A percentile compares a stretch with the other conserved stretches of the same genome.
Evolutionary conservation across 2,797 vertebrate genomes (phyloP).

Genomic region (Sorex maritimensis): DNA sequence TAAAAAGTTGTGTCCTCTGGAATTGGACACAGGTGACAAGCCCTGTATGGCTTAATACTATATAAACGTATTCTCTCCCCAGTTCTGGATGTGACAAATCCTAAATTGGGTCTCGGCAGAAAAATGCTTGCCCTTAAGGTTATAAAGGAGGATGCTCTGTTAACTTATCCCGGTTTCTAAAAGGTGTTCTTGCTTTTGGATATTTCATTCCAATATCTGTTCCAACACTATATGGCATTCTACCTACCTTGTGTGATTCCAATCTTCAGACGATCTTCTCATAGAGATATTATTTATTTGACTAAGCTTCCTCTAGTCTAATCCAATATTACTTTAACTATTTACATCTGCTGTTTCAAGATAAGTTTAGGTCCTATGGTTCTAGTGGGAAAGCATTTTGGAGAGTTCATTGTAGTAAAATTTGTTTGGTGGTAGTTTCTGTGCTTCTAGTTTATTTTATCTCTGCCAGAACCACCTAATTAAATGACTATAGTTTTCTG

Average conservation of each 20-base stretch:
- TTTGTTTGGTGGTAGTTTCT: slow-evolving; percentile 17
- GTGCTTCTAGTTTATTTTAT: background rate
- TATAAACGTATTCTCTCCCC: slow-evolving; percentile 8
- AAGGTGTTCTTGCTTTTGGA: background rate
- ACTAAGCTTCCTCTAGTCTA: background rate
- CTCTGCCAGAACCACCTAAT: background rate
- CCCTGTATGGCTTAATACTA: slow-evolving; percentile 3
- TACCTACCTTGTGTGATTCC: background rate
- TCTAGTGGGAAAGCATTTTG: background rate
- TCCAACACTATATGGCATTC: background rate
- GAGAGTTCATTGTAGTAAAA: background rate
- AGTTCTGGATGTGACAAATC: background rate
- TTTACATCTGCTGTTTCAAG: slow-evolving; percentile 17
- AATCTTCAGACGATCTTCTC: background rate
- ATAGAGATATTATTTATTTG: background rate
- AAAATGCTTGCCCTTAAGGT: background rate
- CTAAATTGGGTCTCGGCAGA: background rate
- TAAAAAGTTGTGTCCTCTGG: background rate
- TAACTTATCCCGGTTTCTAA: background rate
- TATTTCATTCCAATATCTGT: background rate
- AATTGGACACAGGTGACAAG: background rate
- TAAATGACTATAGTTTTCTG: background rate
- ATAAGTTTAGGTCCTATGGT: background rate
- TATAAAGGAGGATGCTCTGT: background rate
- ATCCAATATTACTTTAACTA: background rate